Percentiles rank a stretch among this genome's conserved stretches.
These are phyloP conservation scores for Euwallacea fornicatus DNA, from an alignment of 1,140 invertebrate species.

Conservation along the genomic window DNA sequence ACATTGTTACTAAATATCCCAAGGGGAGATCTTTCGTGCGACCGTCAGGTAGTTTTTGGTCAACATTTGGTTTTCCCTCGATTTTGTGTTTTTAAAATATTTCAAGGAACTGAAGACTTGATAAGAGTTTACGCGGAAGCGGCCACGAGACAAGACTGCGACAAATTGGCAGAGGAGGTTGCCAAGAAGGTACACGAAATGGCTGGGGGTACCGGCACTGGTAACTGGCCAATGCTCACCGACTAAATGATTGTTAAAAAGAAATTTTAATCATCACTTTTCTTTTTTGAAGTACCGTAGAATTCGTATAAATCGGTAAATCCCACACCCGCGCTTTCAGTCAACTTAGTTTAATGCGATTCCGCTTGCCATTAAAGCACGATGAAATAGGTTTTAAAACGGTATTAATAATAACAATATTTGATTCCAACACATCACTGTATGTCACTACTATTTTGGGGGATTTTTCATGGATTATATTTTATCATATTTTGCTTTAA, in stretches of 20 bases:
- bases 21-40: conserved; percentile 87
- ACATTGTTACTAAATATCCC: conserved; percentile 67
- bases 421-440: no score
- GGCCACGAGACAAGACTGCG: conserved; percentile 69
- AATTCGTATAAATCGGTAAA: no score
- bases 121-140: conserved; percentile 97
- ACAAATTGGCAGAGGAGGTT: conserved; percentile 76
- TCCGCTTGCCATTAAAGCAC: no score
- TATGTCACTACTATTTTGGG: no score
- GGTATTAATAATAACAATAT: no score
- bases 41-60: conserved; percentile 63
- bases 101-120: conserved; percentile 82
- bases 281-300: no score
- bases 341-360: no score
- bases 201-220: conserved; percentile 74
- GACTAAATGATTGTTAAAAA: background rate
- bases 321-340: no score
- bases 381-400: no score
- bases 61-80: background rate
- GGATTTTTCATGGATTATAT: no score
- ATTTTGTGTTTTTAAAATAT: conserved; percentile 56
- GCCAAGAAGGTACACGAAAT: conserved; percentile 71
- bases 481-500: background rate
- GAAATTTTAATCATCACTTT: no score
- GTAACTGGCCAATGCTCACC: conserved; percentile 53